Evolutionary conservation across 2,888 invertebrate genomes (phyloP).

Genomic region (Thysanoteuthis rhombus): DNA sequence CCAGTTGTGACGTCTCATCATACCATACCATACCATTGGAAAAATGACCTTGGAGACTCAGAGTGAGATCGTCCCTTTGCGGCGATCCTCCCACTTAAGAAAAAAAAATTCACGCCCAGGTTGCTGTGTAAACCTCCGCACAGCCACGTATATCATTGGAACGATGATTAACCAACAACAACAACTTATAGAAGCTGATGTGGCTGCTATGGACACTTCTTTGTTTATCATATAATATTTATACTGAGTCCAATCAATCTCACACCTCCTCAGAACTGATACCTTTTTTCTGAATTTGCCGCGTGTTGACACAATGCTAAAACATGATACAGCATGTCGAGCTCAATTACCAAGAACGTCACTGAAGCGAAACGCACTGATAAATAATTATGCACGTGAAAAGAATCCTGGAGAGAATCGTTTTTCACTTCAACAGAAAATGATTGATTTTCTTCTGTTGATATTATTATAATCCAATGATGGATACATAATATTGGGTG

Average conservation of each 20-base stretch:
- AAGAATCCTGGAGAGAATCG: no score
- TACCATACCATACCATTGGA: no score
- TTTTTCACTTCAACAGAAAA: no score
- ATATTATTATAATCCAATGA: background rate
- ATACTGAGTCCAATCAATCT: background rate
- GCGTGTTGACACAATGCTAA: background rate
- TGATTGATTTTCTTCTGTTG: no score
- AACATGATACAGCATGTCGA: background rate
- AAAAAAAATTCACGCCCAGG: no score
- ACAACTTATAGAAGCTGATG: slow-evolving; percentile 26
- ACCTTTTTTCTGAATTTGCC: background rate
- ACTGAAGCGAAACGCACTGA: background rate
- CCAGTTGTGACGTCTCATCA: no score
- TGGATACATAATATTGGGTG: background rate
- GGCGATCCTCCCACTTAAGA: no score
- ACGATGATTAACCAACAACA: no score
- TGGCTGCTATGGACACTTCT: background rate
- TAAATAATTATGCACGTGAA: background rate
- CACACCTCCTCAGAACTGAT: background rate
- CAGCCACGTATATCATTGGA: no score
- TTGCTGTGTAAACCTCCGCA: no score
- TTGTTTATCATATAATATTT: background rate
- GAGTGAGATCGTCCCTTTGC: no score
- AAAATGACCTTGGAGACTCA: no score
- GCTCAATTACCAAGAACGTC: background rate